Percentiles rank a stretch among this genome's conserved stretches.
phyloP scores from a whole-genome alignment of 2,797 vertebrate genomes.

The Eulemur coronatus region DNA sequence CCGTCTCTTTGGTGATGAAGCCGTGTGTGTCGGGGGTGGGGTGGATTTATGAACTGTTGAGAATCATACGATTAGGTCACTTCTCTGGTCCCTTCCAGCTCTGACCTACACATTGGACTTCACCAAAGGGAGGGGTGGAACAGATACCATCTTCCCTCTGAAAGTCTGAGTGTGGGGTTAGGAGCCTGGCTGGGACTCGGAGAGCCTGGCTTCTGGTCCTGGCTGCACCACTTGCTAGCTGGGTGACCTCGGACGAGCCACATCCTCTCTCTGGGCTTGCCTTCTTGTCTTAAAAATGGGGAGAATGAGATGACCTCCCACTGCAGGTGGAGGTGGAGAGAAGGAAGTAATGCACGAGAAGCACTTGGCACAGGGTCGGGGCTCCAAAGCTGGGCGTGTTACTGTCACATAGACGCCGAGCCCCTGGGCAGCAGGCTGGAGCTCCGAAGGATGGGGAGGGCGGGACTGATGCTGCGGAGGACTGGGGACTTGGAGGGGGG shows the following conservation, averaged over 20 bases:
- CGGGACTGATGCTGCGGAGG: neutral
- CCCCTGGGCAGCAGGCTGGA: neutral
- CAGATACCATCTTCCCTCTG: slow-evolving; percentile 67
- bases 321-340: neutral
- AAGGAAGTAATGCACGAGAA: neutral
- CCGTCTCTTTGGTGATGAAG: neutral
- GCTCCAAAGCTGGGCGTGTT: neutral
- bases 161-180: slow-evolving; percentile 4
- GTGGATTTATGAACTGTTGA: slow-evolving; percentile 48
- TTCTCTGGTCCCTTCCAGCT: slow-evolving; percentile 64
- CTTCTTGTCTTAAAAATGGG: neutral
- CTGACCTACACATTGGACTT: slow-evolving; percentile 57
- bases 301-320: neutral
- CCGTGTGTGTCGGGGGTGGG: neutral
- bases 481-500: neutral
- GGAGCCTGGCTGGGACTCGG: neutral
- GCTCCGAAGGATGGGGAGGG: neutral
- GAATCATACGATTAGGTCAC: slow-evolving; percentile 66
- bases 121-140: slow-evolving; percentile 42
- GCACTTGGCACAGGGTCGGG: neutral
- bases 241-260: slow-evolving; percentile 31
- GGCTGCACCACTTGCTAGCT: neutral
- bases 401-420: rapidly evolving
- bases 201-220: slow-evolving; percentile 40
- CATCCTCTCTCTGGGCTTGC: neutral